A percentile compares a stretch with the other conserved stretches of the same genome.
Conservation (phyloP, 2,113 vertebrate genomes). For the Notarius lentiginosus region DNA sequence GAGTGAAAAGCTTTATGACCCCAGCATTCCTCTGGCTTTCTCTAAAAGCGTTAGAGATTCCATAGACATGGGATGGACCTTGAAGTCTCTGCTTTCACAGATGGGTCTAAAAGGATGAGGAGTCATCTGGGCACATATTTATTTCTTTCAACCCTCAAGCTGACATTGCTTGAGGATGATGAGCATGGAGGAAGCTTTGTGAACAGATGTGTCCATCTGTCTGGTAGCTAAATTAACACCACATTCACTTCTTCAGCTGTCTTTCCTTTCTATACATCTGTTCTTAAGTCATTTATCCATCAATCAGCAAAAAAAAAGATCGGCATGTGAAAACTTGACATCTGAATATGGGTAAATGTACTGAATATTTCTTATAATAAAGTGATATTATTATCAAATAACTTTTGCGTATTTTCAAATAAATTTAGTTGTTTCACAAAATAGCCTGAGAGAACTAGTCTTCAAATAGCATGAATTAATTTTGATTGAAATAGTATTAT, state of each 20-base stretch:
- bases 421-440: not conserved
- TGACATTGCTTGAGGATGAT: conserved; percentile 72
- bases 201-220: conserved; percentile 71
- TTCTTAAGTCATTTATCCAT: not conserved
- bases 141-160: conserved; percentile 68
- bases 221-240: conserved; percentile 60
- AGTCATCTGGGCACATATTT: conserved; percentile 73
- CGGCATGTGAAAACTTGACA: not conserved
- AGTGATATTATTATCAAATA: not conserved
- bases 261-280: conserved; percentile 8
- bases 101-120: conserved; percentile 75
- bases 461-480: not conserved
- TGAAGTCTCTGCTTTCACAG: conserved; percentile 53
- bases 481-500: not conserved
- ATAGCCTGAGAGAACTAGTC: not conserved
- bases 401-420: not conserved
- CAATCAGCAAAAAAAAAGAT: not conserved
- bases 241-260: not conserved
- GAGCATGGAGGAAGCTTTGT: conserved; percentile 61
- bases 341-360: not conserved
- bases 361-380: not conserved
- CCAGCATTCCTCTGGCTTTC: conserved; percentile 53
- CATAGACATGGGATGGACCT: conserved; percentile 63
- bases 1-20: conserved; percentile 58
- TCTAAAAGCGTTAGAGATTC: conserved; percentile 77